phyloP scores from a whole-genome alignment of 30 jellyfish, hydroid and myxozoan genomes.

The Pseudorhiza aurosa region DNA sequence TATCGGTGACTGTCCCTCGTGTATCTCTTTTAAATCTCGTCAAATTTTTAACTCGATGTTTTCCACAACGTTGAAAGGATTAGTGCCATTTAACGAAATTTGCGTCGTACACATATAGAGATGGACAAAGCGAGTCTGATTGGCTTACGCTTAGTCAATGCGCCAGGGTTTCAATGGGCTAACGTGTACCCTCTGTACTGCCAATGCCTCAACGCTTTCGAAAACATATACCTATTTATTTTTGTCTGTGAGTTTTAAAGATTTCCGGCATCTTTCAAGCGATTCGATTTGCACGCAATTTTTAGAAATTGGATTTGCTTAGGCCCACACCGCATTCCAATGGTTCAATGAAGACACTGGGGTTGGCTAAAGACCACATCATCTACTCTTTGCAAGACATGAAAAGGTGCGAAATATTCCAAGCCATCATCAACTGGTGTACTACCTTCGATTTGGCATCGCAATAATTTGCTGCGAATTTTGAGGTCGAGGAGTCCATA shows the following conservation, averaged over 20 bases:
- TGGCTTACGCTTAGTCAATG: conserved; percentile 4
- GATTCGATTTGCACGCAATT: conserved; percentile 5
- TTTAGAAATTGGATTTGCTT: neutral
- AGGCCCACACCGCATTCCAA: neutral
- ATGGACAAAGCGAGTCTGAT: conserved; percentile 7
- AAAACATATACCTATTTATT: neutral
- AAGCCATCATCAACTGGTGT: too few species aligned
- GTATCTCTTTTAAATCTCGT: conserved; percentile 5
- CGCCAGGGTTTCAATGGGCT: neutral
- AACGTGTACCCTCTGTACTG: neutral
- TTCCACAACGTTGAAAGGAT: conserved; percentile 5
- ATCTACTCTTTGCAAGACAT: too few species aligned
- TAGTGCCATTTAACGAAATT: conserved; percentile 15
- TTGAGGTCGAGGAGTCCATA: too few species aligned
- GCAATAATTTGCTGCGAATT: too few species aligned
- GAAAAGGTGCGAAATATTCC: too few species aligned
- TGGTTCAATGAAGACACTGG: too few species aligned
- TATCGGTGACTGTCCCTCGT: neutral
- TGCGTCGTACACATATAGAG: conserved; percentile 14
- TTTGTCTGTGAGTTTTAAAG: conserved; percentile 11
- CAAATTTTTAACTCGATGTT: neutral
- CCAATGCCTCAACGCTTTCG: too few species aligned
- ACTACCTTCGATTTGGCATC: too few species aligned
- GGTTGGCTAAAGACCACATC: too few species aligned
- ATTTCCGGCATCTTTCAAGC: conserved; percentile 1